Base-by-base conservation (phyloP, 2,797 vertebrate genomes). In the Lemur catta region DNA sequence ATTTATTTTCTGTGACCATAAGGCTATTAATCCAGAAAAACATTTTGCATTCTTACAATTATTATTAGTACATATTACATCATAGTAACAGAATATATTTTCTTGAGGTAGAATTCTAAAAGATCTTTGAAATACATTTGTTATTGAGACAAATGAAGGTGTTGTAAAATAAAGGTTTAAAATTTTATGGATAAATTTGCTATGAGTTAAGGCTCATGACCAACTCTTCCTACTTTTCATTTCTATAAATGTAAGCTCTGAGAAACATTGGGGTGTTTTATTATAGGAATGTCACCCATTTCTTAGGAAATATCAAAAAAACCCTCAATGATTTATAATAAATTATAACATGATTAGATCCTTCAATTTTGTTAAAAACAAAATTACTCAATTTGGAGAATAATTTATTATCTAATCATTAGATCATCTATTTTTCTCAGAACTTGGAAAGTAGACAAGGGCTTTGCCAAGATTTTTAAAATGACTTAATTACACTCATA, bases 21-120 rank as follows among this genome's bases (percentile, higher is more conserved):
- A 87, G 33, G 33, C 33, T 74, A 20, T 89, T 35, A 76, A 76
- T 35, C 46, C 72, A 89, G 63, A 61, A 92, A 93, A 74, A 78
- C 22, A 41, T 33, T 82, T 59, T 79, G 50, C 50, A 52, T 71
- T 18, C 12, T 38, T 80, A 46, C n/a, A 55, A 41, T 75, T 90
- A 78, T 55, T 35, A 10, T 69, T 52, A 87, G 12, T 61, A 9
- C 10, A 9, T 50, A 18, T 89, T 67, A 48, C 48, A 50, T 86
- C 76, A 72, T 63, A 84, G 48, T 26, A 50, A 12, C 7, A 10
- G 15, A 57, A 15, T n/a, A 15, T 26, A 43, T 90, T 48, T 4
- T 84, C 86, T 72, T 59, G 65, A 93, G 41, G 26, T 59, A 59
- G 57, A 85, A 78, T 93, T 93, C 82, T 79, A 46, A 67, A 87